Evolutionary conservation across 2,888 invertebrate species (phyloP).

Genomic region (Cheilosia scutellata): DNA sequence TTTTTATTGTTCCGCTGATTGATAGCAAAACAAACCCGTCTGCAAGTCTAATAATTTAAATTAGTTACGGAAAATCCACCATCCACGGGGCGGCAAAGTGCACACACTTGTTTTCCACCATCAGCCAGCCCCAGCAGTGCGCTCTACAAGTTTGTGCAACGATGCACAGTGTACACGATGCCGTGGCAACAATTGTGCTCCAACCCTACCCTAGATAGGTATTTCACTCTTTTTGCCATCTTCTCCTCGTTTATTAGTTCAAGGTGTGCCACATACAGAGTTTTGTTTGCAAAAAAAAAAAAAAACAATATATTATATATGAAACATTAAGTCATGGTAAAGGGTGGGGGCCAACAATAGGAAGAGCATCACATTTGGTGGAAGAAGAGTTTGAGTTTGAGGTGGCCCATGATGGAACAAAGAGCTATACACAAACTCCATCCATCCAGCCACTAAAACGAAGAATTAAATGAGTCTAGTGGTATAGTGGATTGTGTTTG

Average conservation of each 20-base stretch:
- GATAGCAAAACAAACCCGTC: constrained; percentile 53
- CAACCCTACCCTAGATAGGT: constrained; percentile 73
- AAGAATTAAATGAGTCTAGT: constrained; percentile 39
- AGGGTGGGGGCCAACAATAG: constrained; percentile 39
- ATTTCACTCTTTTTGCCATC: constrained; percentile 71
- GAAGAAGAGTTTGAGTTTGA: constrained; percentile 41
- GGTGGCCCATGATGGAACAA: constrained; percentile 64
- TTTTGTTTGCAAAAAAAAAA: constrained; percentile 48
- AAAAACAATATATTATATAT: constrained; percentile 5
- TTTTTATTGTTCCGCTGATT: constrained; percentile 52
- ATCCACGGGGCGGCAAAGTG: constrained; percentile 54
- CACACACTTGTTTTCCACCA: constrained; percentile 56
- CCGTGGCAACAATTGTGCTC: constrained; percentile 55
- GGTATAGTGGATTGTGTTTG: constrained; percentile 11
- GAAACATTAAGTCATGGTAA: constrained; percentile 37
- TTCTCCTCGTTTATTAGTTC: constrained; percentile 71
- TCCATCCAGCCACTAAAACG: constrained; percentile 44
- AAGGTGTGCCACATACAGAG: constrained; percentile 72
- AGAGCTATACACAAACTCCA: constrained; percentile 43
- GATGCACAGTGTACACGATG: constrained; percentile 36
- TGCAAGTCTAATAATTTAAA: constrained; percentile 61
- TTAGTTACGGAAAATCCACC: constrained; percentile 65
- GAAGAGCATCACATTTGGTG: constrained; percentile 42
- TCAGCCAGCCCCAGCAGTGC: constrained; percentile 1
- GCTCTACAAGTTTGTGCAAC: constrained; percentile 49